A percentile compares a stretch with the other conserved stretches of the same genome.
phyloP scores from a whole-genome alignment of 2,797 vertebrate species.

The Scyliorhinus canicula region DNA sequence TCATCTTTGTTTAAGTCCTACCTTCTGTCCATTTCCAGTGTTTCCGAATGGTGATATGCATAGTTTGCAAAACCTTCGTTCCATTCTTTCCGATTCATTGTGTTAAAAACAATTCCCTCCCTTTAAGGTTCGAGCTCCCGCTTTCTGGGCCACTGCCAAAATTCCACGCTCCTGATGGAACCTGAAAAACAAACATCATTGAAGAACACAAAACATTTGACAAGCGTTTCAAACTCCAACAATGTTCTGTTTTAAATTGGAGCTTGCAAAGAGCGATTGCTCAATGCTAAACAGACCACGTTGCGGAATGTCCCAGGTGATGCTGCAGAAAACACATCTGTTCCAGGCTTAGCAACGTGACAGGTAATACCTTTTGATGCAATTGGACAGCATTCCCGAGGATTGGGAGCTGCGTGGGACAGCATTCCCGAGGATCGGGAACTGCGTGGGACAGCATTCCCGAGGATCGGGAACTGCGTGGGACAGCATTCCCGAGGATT shows the following conservation, averaged over 20 bases:
- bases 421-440: no score
- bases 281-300: not conserved
- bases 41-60: conserved; percentile 69
- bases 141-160: not conserved
- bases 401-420: no score
- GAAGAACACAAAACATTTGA: not conserved
- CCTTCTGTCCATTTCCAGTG: conserved; percentile 66
- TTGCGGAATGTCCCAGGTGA: not conserved
- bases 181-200: conserved; percentile 3
- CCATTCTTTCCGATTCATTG: conserved; percentile 47
- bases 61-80: conserved; percentile 53
- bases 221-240: not conserved
- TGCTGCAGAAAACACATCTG: not conserved
- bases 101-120: conserved; percentile 41
- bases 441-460: no score
- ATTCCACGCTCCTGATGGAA: not conserved
- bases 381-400: no score
- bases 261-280: not conserved
- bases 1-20: conserved; percentile 46
- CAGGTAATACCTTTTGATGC: not conserved
- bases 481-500: no score
- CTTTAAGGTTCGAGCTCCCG: conserved; percentile 27
- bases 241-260: not conserved
- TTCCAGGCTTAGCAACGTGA: not conserved
- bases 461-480: no score